Percentiles rank a stretch among this genome's conserved stretches.
These are phyloP conservation scores for Augochlora pura DNA, from an alignment of 1,140 invertebrate species.

Conservation along the genomic window DNA sequence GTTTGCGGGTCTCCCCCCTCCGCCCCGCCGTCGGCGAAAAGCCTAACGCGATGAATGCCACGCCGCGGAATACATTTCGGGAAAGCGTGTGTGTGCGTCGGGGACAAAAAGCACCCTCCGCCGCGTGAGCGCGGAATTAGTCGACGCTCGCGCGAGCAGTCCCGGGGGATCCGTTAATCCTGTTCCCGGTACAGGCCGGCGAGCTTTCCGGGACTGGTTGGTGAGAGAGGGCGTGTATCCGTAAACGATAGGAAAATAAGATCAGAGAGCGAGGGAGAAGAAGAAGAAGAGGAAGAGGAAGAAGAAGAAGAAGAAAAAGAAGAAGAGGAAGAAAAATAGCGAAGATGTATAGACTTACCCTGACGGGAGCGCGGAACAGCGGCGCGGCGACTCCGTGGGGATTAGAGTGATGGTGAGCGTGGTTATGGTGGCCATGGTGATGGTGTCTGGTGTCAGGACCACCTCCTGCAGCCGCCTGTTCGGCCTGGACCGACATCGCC, in stretches of 20 bases:
- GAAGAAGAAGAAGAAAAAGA: too few species aligned
- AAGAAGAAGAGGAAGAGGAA: too few species aligned
- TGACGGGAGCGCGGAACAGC: constrained; percentile 74
- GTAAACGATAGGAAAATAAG: constrained; percentile 8
- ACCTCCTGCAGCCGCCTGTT: constrained; percentile 81
- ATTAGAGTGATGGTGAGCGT: constrained; percentile 68
- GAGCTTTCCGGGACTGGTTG: neutral
- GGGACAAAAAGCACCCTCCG: neutral
- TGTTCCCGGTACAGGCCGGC: neutral
- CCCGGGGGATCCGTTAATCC: neutral
- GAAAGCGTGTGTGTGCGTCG: too few species aligned
- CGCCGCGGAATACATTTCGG: neutral
- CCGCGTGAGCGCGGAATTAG: neutral
- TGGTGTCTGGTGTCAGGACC: constrained; percentile 82
- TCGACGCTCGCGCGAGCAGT: neutral
- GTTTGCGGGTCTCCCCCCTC: too few species aligned
- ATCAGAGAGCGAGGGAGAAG: neutral
- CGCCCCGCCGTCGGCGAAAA: neutral
- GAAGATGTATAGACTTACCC: constrained; percentile 65
- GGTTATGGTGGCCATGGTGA: constrained; percentile 74
- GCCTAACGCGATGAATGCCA: neutral
- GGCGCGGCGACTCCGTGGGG: constrained; percentile 61
- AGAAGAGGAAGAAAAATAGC: too few species aligned
- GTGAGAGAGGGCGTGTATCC: neutral
- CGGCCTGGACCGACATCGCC: constrained; percentile 85